phyloP scores from a whole-genome alignment of 1,140 invertebrate genomes.

The Vollenhovia emeryi region DNA sequence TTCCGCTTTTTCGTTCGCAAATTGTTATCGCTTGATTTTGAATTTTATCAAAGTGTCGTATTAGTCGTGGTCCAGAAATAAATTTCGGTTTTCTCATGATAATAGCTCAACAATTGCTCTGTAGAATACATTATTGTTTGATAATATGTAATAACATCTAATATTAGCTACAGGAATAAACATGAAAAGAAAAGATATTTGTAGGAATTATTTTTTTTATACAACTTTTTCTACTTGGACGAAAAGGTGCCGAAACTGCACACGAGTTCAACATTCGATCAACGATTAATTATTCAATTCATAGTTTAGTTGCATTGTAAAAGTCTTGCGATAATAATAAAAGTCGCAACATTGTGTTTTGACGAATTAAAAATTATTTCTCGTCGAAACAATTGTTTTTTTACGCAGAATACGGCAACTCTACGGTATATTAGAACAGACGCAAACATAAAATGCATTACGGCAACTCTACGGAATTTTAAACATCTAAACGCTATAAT shows the following conservation, averaged over 20 bases:
- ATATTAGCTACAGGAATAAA: constrained; percentile 33
- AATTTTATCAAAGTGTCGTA: constrained; percentile 38
- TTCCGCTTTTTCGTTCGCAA: constrained; percentile 33
- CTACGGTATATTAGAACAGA: neutral
- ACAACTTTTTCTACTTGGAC: neutral
- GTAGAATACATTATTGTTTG: constrained; percentile 42
- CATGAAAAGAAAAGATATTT: constrained; percentile 16
- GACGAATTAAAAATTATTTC: neutral
- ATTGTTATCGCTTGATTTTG: constrained; percentile 36
- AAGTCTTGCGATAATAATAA: neutral
- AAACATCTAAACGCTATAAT: neutral
- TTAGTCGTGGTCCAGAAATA: constrained; percentile 21
- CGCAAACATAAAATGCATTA: too few relatives aligned
- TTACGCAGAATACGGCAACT: neutral
- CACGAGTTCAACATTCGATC: neutral
- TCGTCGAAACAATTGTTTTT: neutral
- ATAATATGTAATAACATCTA: constrained; percentile 42
- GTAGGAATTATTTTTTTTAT: constrained; percentile 26
- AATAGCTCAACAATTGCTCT: constrained; percentile 40
- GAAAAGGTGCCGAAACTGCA: neutral
- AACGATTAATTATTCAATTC: neutral
- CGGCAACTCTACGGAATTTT: neutral
- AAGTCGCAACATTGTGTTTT: neutral
- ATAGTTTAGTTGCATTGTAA: neutral
- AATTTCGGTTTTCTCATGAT: constrained; percentile 42